Percentiles rank a stretch among this genome's conserved stretches.
phyloP scores from a whole-genome alignment of 1,140 invertebrate species.

The Formica exsecta region DNA sequence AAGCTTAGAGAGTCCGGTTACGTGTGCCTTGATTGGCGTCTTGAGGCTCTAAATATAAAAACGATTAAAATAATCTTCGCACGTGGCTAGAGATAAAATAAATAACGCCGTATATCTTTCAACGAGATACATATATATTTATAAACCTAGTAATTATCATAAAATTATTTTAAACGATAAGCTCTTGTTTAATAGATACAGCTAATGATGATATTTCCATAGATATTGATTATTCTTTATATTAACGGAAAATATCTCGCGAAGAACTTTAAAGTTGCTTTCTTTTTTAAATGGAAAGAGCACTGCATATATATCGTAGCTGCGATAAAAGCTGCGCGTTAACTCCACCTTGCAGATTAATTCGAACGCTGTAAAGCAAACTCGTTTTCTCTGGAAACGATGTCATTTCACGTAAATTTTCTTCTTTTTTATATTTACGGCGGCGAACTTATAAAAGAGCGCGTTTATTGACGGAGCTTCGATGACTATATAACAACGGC shows the following conservation, averaged over 20 bases:
- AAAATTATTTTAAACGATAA: not conserved
- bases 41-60: not conserved
- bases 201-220: not conserved
- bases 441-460: not conserved
- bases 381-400: not conserved
- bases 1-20: constrained; percentile 33
- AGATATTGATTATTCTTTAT: not conserved
- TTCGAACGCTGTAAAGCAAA: not conserved
- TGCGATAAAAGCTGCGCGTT: not conserved
- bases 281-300: not conserved
- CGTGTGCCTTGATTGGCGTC: constrained; percentile 24
- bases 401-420: not conserved
- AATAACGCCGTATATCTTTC: not conserved
- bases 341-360: not conserved
- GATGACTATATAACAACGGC: constrained; percentile 10
- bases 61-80: constrained; percentile 30
- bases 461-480: constrained; percentile 26
- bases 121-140: not conserved
- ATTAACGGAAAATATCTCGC: not conserved
- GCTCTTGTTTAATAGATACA: not conserved
- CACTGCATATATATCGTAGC: not conserved
- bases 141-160: not conserved
- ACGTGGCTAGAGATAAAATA: constrained; percentile 21
- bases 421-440: not conserved
- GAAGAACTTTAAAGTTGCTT: not conserved